Evolutionary conservation across 2,797 vertebrate genomes (phyloP).

Genomic region (Tadarida brasiliensis): DNA sequence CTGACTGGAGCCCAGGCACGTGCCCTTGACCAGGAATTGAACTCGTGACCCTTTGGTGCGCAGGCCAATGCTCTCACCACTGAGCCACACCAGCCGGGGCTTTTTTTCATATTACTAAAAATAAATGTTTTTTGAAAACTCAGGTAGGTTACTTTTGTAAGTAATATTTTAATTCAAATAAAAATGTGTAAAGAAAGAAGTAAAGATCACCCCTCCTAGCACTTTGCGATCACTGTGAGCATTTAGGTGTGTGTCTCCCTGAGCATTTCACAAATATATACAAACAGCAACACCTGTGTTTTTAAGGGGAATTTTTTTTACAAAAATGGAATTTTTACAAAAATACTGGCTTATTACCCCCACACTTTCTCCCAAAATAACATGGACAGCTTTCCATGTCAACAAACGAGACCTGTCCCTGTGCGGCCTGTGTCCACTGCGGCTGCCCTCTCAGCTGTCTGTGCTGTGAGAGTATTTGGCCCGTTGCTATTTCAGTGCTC

Average conservation of each 20-base stretch:
- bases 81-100: too few relatives aligned
- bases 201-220: neutral
- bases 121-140: conserved; percentile 15
- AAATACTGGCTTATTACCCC: neutral
- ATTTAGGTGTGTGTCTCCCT: neutral
- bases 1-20: too few relatives aligned
- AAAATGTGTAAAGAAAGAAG: neutral
- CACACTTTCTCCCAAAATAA: neutral
- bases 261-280: neutral
- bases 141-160: neutral
- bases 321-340: neutral
- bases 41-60: too few relatives aligned
- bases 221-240: neutral
- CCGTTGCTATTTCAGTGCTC: too few relatives aligned
- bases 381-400: neutral
- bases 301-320: neutral
- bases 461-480: too few relatives aligned
- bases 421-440: too few relatives aligned
- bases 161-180: conserved; percentile 14
- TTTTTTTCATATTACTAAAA: neutral
- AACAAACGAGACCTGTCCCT: neutral
- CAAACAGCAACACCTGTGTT: neutral
- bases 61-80: too few relatives aligned
- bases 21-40: too few relatives aligned
- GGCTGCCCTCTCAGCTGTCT: too few relatives aligned